Conservation (phyloP, 2,888 invertebrate genomes). For the Rugalucina vietnamica region DNA sequence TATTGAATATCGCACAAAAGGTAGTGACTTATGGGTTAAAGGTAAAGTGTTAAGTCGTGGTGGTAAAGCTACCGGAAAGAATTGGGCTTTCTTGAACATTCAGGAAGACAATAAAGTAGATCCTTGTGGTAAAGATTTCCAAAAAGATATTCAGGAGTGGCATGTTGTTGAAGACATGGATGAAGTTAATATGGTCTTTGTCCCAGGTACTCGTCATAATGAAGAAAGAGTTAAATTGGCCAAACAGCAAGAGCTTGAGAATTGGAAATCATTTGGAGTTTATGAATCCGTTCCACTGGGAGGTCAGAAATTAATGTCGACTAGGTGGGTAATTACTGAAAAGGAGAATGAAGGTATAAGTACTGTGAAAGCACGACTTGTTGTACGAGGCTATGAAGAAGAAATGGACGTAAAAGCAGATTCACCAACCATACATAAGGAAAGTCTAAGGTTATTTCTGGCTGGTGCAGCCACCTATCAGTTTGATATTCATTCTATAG, state of each 20-base stretch:
- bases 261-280: slow-evolving; percentile 38
- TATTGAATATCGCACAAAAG: not conserved
- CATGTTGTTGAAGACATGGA: not conserved
- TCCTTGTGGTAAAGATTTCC: slow-evolving; percentile 31
- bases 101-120: slow-evolving; percentile 17
- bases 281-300: slow-evolving; percentile 24
- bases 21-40: slow-evolving; percentile 30
- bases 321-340: slow-evolving; percentile 44
- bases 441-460: slow-evolving; percentile 34
- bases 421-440: slow-evolving; percentile 44
- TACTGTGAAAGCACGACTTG: slow-evolving; percentile 38
- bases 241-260: slow-evolving; percentile 38
- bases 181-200: slow-evolving; percentile 24
- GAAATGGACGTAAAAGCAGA: slow-evolving; percentile 38
- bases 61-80: slow-evolving; percentile 49
- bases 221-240: slow-evolving; percentile 31
- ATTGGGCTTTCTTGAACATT: slow-evolving; percentile 42
- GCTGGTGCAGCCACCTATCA: slow-evolving; percentile 15
- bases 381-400: slow-evolving; percentile 50
- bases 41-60: slow-evolving; percentile 33
- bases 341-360: slow-evolving; percentile 20
- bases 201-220: slow-evolving; percentile 25
- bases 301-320: slow-evolving; percentile 43
- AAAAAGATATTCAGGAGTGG: slow-evolving; percentile 35
- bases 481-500: slow-evolving; percentile 33